phyloP scores from a whole-genome alignment of 2,888 invertebrate genomes.

The Caenorhabditis sp. region DNA sequence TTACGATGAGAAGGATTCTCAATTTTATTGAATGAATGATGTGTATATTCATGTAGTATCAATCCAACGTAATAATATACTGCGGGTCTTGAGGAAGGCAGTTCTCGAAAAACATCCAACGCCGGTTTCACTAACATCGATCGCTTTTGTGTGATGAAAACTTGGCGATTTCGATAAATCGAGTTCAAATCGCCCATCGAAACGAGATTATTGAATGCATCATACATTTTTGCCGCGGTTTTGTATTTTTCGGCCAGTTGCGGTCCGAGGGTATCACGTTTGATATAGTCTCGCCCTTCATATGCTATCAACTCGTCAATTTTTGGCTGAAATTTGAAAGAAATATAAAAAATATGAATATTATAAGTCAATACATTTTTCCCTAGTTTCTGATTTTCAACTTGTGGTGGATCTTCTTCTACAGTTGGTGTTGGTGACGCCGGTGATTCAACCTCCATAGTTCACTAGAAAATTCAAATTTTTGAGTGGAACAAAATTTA shows the following conservation, averaged over 20 bases:
- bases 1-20: conserved; percentile 36
- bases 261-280: neutral
- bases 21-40: conserved; percentile 38
- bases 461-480: neutral
- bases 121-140: neutral
- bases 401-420: neutral
- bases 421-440: neutral
- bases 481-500: neutral
- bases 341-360: too few relatives aligned
- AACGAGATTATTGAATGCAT: conserved; percentile 10
- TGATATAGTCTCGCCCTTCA: neutral
- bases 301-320: neutral
- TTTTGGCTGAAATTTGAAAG: too few relatives aligned
- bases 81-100: conserved; percentile 27
- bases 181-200: conserved; percentile 19
- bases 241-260: neutral
- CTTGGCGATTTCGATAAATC: conserved; percentile 28
- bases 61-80: conserved; percentile 44
- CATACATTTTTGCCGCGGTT: neutral
- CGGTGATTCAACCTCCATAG: neutral
- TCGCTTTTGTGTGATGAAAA: neutral
- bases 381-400: neutral
- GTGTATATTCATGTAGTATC: conserved; percentile 48
- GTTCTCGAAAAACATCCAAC: conserved; percentile 6
- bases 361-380: neutral